Base-by-base conservation (phyloP, 2,888 invertebrate genomes). In the Synanthedon myopaeformis region DNA sequence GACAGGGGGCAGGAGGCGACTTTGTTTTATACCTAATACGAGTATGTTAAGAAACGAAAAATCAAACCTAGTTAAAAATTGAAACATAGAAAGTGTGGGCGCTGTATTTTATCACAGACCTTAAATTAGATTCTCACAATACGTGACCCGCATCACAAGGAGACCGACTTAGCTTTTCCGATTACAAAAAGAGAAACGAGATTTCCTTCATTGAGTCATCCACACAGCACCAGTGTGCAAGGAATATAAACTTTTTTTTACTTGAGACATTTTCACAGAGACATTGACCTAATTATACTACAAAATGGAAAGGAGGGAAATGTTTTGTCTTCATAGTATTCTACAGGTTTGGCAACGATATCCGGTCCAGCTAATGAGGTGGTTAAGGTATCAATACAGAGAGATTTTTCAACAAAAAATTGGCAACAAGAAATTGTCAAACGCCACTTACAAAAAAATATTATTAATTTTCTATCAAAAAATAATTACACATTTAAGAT, bases 131-230 rank as follows among this genome's bases (percentile, higher is more conserved):
- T 66, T 59, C 60, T 53, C 55, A 59, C 55, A 58, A 63, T 59
- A 67, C 69, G 69, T 58, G 59, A 60, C 68, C 68, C 65, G 69
- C 65, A 71, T 70, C 62, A 60, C 62, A 66, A 69, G 65, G 61
- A 61, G 66, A 61, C 59, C 54, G 58, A 57, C 60, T 63, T 65
- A 60, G 66, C 63, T 62, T 63, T 68, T 66, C 67, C 65, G 67
- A 67, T 69, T 67, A 61, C 64, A 63, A 62, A 70, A 65, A 65
- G 56, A 52, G 45, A 54, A 53, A 48, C 42, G n/a, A 12, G 4
- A 23, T 4, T 28, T n/a, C 41, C 14, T 54, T 45, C 17, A 23
- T 50, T 51, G 23, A 45, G 45, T 45, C 45, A 45, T 45, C 14
- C 45, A 12, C 45, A 45, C 14, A 45, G 45, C 45, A 14, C n/a